Base-by-base conservation (phyloP, 2,113 vertebrate genomes). In the Furnarius figulus region DNA sequence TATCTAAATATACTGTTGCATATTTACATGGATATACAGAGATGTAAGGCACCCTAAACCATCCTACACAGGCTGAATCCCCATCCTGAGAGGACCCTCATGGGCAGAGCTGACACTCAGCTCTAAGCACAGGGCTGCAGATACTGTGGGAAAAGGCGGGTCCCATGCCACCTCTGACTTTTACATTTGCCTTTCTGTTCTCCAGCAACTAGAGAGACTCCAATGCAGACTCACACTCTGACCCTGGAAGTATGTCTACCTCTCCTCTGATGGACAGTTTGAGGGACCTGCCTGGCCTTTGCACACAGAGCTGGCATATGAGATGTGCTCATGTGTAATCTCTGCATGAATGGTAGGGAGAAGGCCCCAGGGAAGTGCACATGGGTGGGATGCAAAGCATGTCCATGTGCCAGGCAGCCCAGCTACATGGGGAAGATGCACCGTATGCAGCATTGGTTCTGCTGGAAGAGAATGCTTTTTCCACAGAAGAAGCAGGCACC, bases 311-410 rank as follows among this genome's bases (percentile, higher is more conserved):
- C 1, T 50, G 73, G 77, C 77, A 15, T 5, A n/a, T 1, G 0
- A 47, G 44, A 19, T 42, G 49, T 22, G 19, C 8, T 39, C 0
- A 0, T 18, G 5, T 15, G 44, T 31, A 21, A 10, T 9, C 35
- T 49, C 42, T 0, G 0, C 28, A 31, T 1, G 1, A 22, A 46
- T 0, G 4, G 10, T 18, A 8, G n/a, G 25, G 14, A 40, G 20
- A 70, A 47, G 15, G 19, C 15, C 58, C 18, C 6, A 3, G 7
- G 9, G 24, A 79, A 61, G 9, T 12, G 14, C 3, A 5, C 0
- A 18, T 72, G 35, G 3, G 16, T 30, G 39, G 22, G 20, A 24
- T 61, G 24, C 18, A 42, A 55, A 72, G 13, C 9, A 6, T 2
- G 1, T 2, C n/a, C 37, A 13, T 0, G 0, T n/a, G 28, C 37